Conservation (phyloP, 1,140 invertebrate species). For the Euschistus heros region DNA sequence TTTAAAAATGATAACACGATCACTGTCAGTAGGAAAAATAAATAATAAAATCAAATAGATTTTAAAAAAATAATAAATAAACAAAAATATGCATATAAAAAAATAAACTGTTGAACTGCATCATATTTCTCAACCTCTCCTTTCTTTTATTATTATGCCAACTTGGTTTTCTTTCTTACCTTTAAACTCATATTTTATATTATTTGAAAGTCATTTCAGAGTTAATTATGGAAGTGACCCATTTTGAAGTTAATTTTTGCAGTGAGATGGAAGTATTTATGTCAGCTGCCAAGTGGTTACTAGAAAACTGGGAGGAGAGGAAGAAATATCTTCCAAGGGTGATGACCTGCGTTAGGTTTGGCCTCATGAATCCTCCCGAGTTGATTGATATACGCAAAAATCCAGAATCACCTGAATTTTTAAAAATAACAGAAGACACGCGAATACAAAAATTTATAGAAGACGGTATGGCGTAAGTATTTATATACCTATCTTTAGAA, state of each 20-base stretch:
- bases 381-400: constrained; percentile 57
- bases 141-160: too few species aligned
- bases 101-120: too few species aligned
- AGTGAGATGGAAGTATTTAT: constrained; percentile 66
- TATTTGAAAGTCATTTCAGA: too few species aligned
- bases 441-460: constrained; percentile 59
- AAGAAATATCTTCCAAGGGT: constrained; percentile 43
- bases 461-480: constrained; percentile 53
- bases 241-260: constrained; percentile 23
- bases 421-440: constrained; percentile 49
- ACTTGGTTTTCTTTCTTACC: too few species aligned
- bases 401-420: constrained; percentile 55
- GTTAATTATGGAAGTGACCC: too few species aligned
- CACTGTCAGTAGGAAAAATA: too few species aligned
- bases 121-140: too few species aligned
- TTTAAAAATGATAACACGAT: too few species aligned
- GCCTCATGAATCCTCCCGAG: constrained; percentile 60
- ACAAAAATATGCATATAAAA: too few species aligned
- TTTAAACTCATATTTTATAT: too few species aligned
- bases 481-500: not conserved
- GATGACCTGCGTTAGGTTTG: constrained; percentile 55
- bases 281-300: constrained; percentile 60
- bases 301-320: constrained; percentile 50
- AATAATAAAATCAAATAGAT: too few species aligned
- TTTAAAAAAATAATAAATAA: too few species aligned